Base-by-base conservation (phyloP, 1,140 invertebrate genomes). In the Archegozetes longisetosus region DNA sequence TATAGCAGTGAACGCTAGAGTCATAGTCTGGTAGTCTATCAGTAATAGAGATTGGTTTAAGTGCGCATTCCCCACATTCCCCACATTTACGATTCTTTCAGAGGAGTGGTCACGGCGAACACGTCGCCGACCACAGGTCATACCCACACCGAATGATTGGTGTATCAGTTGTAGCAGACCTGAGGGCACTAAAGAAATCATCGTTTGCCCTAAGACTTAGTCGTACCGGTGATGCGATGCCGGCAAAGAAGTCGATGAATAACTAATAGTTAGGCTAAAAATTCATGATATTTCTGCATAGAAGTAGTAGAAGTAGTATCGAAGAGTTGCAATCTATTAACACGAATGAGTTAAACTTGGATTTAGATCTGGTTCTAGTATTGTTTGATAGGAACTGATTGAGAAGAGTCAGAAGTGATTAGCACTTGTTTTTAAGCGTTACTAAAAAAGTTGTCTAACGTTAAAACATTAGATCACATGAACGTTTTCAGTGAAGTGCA, bases 71-170 rank as follows among this genome's bases (percentile, higher is more conserved):
- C 32, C 27, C 40, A 28, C n/a, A 28, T 51, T 17, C 50, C 27
- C 32, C 13, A 27, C 26, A n/a, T 46, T 51, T 47, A 49, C n/a
- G 32, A 55, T 46, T 26, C 53, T 48, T 12, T 46, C 29, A 60
- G 57, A 60, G 58, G 61, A 60, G 61, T 62, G 61, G 61, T 62
- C 61, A 62, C 53, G 25, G 58, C 29, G 49, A 25, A 28, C 53
- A 62, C 53, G 53, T 56, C 32, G 32, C 32, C 48, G 61, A 60
- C 61, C 61, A 62, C 51, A 62, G 61, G 61, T 62, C 61, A 62
- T 53, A 56, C 61, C 61, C 58, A 57, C 58, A 53, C 53, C 27
- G 53, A 52, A 56, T 62, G 61, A 62, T 62, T 62, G 61, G 61
- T 58, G 52, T 58, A 55, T 54, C 55, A 48, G 53, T 50, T 47